Evolutionary conservation across 1,140 invertebrate species (phyloP), one percentile per base, ranked within the genome.

Genomic region (Leguminivora glycinivorella): DNA sequence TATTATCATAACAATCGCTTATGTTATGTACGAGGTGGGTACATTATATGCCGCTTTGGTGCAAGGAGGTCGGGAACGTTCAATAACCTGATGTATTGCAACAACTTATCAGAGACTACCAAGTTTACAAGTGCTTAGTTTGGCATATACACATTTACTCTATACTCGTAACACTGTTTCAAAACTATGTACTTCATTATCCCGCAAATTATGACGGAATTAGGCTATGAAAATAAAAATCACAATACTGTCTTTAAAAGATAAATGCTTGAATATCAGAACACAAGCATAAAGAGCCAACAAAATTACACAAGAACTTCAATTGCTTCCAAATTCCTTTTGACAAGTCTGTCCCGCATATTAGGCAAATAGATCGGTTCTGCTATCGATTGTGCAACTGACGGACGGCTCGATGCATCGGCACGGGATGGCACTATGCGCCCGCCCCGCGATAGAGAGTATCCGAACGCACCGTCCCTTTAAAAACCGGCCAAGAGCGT

Each of bases 1-100:
- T 82, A 90, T 90, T 90, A 88, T 84, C 87, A 90, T 90, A 90
- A 88, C 85, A 90, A 87, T 87, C 78, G 82, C 81, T 81, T 80
- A 70, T 60, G 71, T 63, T 75, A 83, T 82, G 77, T 83, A 81
- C 79, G 75, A 76, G 78, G 72, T 75, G 70, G 73, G 72, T 74
- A 70, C 63, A 75, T 60, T 76, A 69, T 60, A 47, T 60, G 58
- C 69, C n/a, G n/a, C 40, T 17, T 47, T 19, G 31, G 14, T 47
- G 14, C 43, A 47, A n/a, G 14, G 3, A 7, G 17, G 47, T 19
- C 17, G 47, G 47, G 47, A 19, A 19, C 47, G 19, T 52, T 52
- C 47, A 52, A 52, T 22, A 52, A 52, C 6, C 6, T 52, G n/a
- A 47, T 7, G 17, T 14, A 3, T 17, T 6, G 17, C 47, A 52